Evolutionary conservation across 2,113 vertebrate species (phyloP).

Genomic region (Vicugna pacos): DNA sequence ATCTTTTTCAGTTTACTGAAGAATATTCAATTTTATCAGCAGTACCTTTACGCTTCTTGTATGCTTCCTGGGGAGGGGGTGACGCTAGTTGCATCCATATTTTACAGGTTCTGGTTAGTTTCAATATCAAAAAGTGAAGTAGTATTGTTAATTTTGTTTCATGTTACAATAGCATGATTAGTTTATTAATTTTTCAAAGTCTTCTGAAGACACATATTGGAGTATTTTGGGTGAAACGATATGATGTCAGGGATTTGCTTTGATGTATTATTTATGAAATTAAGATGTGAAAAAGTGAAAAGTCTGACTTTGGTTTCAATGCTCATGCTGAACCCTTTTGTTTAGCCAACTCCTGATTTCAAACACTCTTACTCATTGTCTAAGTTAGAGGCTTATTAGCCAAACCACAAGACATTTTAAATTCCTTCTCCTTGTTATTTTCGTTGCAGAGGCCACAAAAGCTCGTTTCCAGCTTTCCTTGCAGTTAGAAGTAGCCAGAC

Average conservation of each 20-base stretch:
- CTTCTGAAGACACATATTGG: not conserved
- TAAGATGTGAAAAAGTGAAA: not conserved
- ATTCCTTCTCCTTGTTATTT: not conserved
- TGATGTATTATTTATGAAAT: not conserved
- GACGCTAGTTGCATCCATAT: not conserved
- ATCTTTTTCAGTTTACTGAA: not conserved
- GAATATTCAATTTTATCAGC: constrained; percentile 14
- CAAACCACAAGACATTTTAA: not conserved
- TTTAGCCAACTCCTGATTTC: not conserved
- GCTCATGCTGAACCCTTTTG: not conserved
- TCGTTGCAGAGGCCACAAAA: not conserved
- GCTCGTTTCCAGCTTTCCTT: not conserved
- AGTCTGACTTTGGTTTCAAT: not conserved
- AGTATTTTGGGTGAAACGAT: not conserved
- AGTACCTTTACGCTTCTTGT: not conserved
- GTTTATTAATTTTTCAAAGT: not conserved
- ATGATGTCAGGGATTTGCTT: not conserved
- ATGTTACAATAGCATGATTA: not conserved
- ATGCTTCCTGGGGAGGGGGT: not conserved
- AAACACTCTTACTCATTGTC: not conserved
- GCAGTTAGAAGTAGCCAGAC: not conserved
- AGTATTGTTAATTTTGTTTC: not conserved
- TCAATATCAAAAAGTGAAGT: not conserved
- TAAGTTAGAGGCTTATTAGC: not conserved
- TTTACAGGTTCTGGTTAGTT: not conserved